Evolutionary conservation across 2,797 vertebrate genomes (phyloP), one percentile per base, ranked within the genome.

Genomic region (Helostoma temminkii): DNA sequence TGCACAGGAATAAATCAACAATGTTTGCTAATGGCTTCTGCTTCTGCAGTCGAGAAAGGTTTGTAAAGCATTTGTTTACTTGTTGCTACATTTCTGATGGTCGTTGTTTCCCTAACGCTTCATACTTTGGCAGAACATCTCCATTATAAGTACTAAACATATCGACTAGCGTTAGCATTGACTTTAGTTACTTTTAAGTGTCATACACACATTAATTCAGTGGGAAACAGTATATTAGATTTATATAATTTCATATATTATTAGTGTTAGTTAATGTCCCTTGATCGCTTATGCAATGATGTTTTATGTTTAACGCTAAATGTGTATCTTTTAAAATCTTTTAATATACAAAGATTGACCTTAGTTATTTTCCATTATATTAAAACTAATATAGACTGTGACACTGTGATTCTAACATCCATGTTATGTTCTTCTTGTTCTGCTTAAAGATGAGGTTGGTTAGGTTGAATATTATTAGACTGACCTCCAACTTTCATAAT

Each of bases 401-500:
- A 28, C 16, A 12, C 2, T 24, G 16, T 52, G 18, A 28, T 12
- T 9, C 16, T 15, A 1, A 15, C 21, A 30, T 10, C n/a, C 6
- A 32, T 15, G 18, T 26, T 37, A 14, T 71, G 6, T 30, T n/a
- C n/a, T n/a, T n/a, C n/a, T n/a, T n/a, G n/a, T n/a, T n/a, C n/a
- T n/a, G n/a, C n/a, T n/a, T n/a, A n/a, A n/a, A n/a, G n/a, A n/a
- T n/a, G n/a, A n/a, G n/a, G n/a, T n/a, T n/a, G n/a, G n/a, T n/a
- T n/a, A n/a, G n/a, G n/a, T n/a, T n/a, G n/a, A n/a, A n/a, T n/a
- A n/a, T n/a, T n/a, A n/a, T n/a, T n/a, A 94, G 89, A 74, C 68
- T 95, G 50, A 86, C 70, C 71, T 84, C 89, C 66, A 85, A 90
- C 57, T 83, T 92, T 76, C 62, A 80, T 61, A 84, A 76, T 71